Evolutionary conservation across 64 coral and sea anemone genomes (phyloP), one percentile per base, ranked within the genome.

Genomic region (Trachythela sp.): DNA sequence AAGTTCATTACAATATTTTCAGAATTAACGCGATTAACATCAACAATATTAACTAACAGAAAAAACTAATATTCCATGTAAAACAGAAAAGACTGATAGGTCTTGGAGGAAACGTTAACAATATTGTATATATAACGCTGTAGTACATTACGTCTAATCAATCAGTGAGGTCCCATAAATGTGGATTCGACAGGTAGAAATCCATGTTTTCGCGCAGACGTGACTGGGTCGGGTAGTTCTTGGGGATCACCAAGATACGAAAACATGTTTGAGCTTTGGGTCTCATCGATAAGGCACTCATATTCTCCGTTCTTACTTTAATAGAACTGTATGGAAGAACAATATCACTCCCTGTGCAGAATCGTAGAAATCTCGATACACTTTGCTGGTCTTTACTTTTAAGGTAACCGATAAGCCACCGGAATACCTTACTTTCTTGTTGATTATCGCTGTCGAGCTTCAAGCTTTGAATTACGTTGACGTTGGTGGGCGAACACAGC

Each of bases 111-210:
- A n/a, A n/a, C n/a, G n/a, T n/a, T n/a, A n/a, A n/a, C n/a, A n/a
- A n/a, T n/a, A n/a, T n/a, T n/a, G n/a, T n/a, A n/a, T n/a, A n/a
- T n/a, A n/a, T n/a, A n/a, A n/a, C n/a, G n/a, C n/a, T n/a, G n/a
- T n/a, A n/a, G n/a, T n/a, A n/a, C n/a, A n/a, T n/a, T n/a, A n/a
- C n/a, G n/a, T 52, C 22, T 22, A 85, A 29, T 85, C 48, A 85
- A 43, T 85, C 84, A 43, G 84, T 48, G 39, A 85, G 48, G 48
- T 85, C 84, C 84, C 84, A 85, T 29, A 85, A 24, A 20, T 85
- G 84, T 4, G 41, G 84, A 31, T 85, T 85, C 39, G 18, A 48
- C 84, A 85, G 48, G 27, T 85, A 85, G 40, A 85, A 85, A 48
- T 87, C 85, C 10, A 87, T 22, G 49, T 87, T 87, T 18, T 85